These are phyloP conservation scores for Pristis pectinata DNA, from an alignment of 2,797 vertebrate species.

Conservation along the genomic window DNA sequence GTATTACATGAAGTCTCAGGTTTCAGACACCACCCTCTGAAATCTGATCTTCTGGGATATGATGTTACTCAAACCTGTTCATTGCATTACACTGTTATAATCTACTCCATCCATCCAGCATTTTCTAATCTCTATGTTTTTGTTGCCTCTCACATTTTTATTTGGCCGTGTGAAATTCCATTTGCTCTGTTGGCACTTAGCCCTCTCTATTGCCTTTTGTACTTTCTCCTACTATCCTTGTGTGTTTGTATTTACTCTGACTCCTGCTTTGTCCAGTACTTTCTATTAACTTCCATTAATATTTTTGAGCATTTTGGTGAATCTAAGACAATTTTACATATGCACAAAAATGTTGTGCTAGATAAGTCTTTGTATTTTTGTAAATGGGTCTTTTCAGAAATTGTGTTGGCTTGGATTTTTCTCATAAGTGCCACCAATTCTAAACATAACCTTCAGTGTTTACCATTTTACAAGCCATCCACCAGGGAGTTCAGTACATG, in stretches of 20 bases:
- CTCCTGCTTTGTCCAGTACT: neutral
- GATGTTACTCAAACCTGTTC: neutral
- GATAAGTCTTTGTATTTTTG: neutral
- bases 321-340: neutral
- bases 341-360: neutral
- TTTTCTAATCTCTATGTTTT: neutral
- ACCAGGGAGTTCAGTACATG: too few species aligned
- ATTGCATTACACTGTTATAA: neutral
- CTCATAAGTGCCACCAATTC: too few species aligned
- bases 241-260: too few species aligned
- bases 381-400: too few species aligned
- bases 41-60: neutral
- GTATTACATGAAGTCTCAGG: neutral
- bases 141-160: neutral
- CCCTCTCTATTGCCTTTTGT: neutral
- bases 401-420: too few species aligned
- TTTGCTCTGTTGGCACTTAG: neutral
- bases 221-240: neutral
- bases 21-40: neutral
- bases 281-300: neutral
- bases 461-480: too few species aligned
- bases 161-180: neutral
- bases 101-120: neutral
- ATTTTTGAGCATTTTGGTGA: neutral
- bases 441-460: too few species aligned